Evolutionary conservation across 2,888 invertebrate species (phyloP), one percentile per base, ranked within the genome.

Genomic region (Eupithecia subumbrata): DNA sequence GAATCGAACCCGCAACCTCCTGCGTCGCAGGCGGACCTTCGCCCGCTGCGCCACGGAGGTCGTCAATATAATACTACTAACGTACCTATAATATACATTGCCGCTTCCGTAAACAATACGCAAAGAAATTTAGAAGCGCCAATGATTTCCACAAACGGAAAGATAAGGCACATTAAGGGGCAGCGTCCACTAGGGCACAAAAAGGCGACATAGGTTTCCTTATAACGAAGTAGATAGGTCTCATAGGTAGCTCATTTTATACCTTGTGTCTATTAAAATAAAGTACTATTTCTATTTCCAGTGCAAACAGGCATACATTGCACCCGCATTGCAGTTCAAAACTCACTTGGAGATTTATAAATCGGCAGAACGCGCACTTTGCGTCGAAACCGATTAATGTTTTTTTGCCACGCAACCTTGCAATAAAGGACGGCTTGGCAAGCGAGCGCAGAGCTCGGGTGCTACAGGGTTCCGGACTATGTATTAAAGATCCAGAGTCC

Each of bases 371-470:
- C 77, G 80, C 80, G 77, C 80, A 78, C 80, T 78, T 78, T 77
- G 76, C 78, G 80, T 80, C 78, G 78, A 81, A 81, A 79, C 80
- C 79, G 80, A 82, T 82, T 82, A 80, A 82, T 82, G 82, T 69
- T 73, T 76, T 76, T 80, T 78, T 75, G 77, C 79, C 82, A 82
- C 80, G 82, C 82, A 79, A 82, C 67, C 72, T 75, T 71, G 78
- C 79, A 79, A 78, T 82, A 79, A 82, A 77, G 69, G 76, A 76
- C 73, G 74, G 43, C 69, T 1, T 30, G 75, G 37, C 66, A 76
- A 76, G 76, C 9, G 63, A 12, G 72, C 8, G 72, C 70, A 7
- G 45, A 5, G 30, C 25, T n/a, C 30, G 37, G 66, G 7, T 22
- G 2, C 5, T 68, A 40, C 25, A 11, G 40, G 68, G 68, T 68